phyloP scores from a whole-genome alignment of 2,888 invertebrate genomes.

The Alcis repandata region DNA sequence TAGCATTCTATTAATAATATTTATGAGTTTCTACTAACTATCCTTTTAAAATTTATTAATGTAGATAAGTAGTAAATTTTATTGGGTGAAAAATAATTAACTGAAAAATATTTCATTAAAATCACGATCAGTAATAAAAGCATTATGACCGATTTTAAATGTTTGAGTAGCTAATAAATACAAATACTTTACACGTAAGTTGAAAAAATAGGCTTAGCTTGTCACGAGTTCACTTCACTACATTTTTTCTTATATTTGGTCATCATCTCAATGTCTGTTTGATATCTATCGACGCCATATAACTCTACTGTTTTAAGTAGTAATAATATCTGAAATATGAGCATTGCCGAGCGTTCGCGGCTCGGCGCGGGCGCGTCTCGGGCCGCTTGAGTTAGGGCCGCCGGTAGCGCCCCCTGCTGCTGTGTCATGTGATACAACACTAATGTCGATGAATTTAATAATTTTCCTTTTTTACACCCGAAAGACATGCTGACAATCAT shows the following conservation, averaged over 20 bases:
- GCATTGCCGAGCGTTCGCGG: slow-evolving; percentile 51
- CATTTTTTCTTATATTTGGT: slow-evolving; percentile 61
- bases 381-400: slow-evolving; percentile 64
- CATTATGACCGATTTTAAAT: too few relatives aligned
- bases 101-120: too few relatives aligned
- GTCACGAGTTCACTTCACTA: slow-evolving; percentile 54
- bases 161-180: too few relatives aligned
- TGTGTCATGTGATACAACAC: slow-evolving; percentile 77
- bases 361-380: slow-evolving; percentile 44
- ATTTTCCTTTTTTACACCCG: slow-evolving; percentile 54
- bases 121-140: too few relatives aligned
- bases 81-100: too few relatives aligned
- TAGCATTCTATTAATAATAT: too few relatives aligned
- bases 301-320: slow-evolving; percentile 76
- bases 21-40: too few relatives aligned
- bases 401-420: slow-evolving; percentile 82
- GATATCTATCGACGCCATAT: slow-evolving; percentile 76
- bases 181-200: too few relatives aligned
- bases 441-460: slow-evolving; percentile 67
- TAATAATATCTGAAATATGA: slow-evolving; percentile 74
- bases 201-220: neutral
- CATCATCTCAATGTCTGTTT: slow-evolving; percentile 68
- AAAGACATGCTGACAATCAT: slow-evolving; percentile 25
- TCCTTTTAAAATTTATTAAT: too few relatives aligned
- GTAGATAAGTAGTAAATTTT: too few relatives aligned